Base-by-base conservation (phyloP, 1,140 invertebrate species). In the Pentalonia nigronervosa region DNA sequence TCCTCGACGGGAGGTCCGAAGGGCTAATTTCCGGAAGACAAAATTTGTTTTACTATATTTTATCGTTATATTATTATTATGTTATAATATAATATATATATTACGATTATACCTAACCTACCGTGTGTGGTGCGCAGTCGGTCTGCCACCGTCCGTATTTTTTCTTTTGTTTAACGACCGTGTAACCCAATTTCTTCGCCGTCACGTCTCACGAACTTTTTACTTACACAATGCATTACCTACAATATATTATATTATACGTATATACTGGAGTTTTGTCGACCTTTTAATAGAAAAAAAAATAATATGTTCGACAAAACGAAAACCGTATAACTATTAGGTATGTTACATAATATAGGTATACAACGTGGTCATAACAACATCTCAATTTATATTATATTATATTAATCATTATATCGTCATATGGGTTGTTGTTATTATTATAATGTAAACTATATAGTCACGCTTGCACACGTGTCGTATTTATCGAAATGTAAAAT, bases 1-100 rank as follows among this genome's bases (percentile, higher is more conserved):
- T n/a, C n/a, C 11, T 2, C 90, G n/a, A 81, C 91, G 76, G 91
- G 91, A 93, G 91, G 91, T 93, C 91, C 76, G 48, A 67, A 41
- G 53, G 89, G 81, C 81, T 86, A 93, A 93, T 93, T 93, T 93
- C 91, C 91, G 91, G 91, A 53, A 76, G 21, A 92, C 41, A 48
- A 83, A 92, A 50, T 53, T 83, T 53, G n/a, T 53, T 48, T 50
- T 84, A 67, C n/a, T 67, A n/a, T 41, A 53, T 30, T n/a, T 45
- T 34, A n/a, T n/a, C 90, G 87, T 89, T 53, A 41, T 67, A 67
- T 48, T 34, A 21, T 50, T 50, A 34, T 50, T 50, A 14, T n/a
- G n/a, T n/a, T 30, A 76, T 76, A 76, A 53, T 53, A 53, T 50
- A 47, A 47, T 47, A 47, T 47, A 47, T 47, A 60, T 60, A 60